Evolutionary conservation across 2,888 invertebrate genomes (phyloP).

Genomic region (Idaea dimidiata): DNA sequence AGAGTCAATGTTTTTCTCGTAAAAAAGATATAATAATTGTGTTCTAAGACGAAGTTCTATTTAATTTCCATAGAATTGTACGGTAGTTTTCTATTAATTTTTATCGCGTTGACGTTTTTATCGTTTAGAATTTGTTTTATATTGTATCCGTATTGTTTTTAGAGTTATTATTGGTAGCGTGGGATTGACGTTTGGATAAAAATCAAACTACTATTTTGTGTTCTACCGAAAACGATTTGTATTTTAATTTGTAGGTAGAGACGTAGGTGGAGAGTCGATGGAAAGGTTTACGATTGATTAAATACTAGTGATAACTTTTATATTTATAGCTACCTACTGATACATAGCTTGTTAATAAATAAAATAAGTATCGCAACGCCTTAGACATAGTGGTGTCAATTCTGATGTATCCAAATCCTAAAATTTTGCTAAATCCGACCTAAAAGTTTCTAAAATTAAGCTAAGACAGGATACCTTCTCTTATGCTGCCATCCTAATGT

Average conservation of each 20-base stretch:
- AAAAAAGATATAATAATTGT: slow-evolving; percentile 67
- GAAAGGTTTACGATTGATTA: not conserved
- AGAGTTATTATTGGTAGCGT: slow-evolving; percentile 25
- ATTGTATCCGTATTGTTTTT: slow-evolving; percentile 33
- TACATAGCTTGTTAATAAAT: too few relatives aligned
- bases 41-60: slow-evolving; percentile 67
- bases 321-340: not conserved
- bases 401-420: too few relatives aligned
- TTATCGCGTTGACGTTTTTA: slow-evolving; percentile 65
- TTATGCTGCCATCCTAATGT: too few relatives aligned
- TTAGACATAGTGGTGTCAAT: too few relatives aligned
- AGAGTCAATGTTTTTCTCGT: slow-evolving; percentile 68
- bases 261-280: not conserved
- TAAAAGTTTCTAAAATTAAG: too few relatives aligned
- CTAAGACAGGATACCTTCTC: too few relatives aligned
- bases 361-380: too few relatives aligned
- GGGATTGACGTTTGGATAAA: slow-evolving; percentile 8
- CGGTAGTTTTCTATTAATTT: slow-evolving; percentile 51
- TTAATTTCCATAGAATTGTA: slow-evolving; percentile 70
- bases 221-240: slow-evolving; percentile 1
- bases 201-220: slow-evolving; percentile 7
- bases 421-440: too few relatives aligned
- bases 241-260: not conserved
- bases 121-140: slow-evolving; percentile 71
- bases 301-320: not conserved